Base-by-base conservation (phyloP, 92 coral and sea anemone genomes). In the Umimayanthus kanabou region DNA sequence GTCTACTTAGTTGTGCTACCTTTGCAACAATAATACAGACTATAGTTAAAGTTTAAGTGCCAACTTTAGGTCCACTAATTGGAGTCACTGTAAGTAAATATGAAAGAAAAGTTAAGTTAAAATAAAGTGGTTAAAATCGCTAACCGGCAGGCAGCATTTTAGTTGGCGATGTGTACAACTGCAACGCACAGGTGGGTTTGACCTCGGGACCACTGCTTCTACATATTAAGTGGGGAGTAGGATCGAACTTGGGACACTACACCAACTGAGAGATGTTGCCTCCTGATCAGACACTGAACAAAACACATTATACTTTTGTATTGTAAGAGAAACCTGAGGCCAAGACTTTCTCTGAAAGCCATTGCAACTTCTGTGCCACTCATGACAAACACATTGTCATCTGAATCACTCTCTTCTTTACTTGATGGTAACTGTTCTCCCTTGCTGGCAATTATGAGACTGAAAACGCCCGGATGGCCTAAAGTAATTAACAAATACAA, bases 391-490 rank as follows among this genome's bases (percentile, higher is more conserved):
- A 82, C 87, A 45, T 82, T 73, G 42, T 70, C 61, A 45, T 82
- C 64, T 2, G 25, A 23, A n/a, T 69, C 87, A 45, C 67, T 79
- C 49, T 43, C 37, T 33, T 80, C 84, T 18, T 13, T 13, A 53
- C 37, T 30, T 43, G 43, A 9, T 9, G 49, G 72, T 26, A 18
- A 30, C 67, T 83, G 87, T 13, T 75, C 79, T 14, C 87, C 87
- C 18, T 10, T 72, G 87, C 87, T 83, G 29, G 87, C 87, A 67
- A 83, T 71, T 37, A 83, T 70, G 13, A 83, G 65, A 47, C 87
- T 83, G 69, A 83, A 83, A 47, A 83, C 87, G 10, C 87, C 87
- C 16, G 87, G 87, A 45, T 83, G 77, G 69, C 87, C 87, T 83
- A 15, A 7, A 26, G 22, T 45, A 9, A 61, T 28, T 23, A 67